A percentile compares a stretch with the other conserved stretches of the same genome.
These are phyloP conservation scores for Tichodroma muraria DNA, from an alignment of 2,113 vertebrate genomes.

Conservation along the genomic window DNA sequence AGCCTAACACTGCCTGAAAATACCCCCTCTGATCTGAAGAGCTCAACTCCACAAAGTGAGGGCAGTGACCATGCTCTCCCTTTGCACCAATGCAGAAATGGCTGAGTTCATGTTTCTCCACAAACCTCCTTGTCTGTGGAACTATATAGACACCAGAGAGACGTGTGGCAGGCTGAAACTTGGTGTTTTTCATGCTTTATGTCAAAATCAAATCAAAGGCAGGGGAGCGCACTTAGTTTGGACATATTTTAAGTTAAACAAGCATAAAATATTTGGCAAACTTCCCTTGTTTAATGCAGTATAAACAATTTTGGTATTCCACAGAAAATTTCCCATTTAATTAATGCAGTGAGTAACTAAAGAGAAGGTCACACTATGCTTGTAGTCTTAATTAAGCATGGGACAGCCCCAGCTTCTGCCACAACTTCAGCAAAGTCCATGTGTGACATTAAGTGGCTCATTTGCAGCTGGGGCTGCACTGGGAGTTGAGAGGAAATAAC, in stretches of 20 bases:
- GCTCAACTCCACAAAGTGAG: background rate
- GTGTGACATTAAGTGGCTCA: accelerated
- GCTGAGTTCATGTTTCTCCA: background rate
- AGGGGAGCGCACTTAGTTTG: background rate
- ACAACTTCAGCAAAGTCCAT: background rate
- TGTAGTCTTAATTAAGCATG: background rate
- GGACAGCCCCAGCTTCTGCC: background rate
- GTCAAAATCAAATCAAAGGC: background rate
- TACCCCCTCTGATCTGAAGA: background rate
- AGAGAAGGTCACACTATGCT: background rate
- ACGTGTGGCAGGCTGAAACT: background rate
- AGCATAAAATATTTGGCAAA: constrained; percentile 9
- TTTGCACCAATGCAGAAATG: background rate
- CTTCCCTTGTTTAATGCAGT: background rate
- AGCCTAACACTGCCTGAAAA: background rate
- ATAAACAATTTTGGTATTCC: background rate
- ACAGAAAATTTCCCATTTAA: background rate
- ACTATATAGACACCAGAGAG: background rate
- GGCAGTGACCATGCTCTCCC: background rate
- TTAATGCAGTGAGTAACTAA: background rate
- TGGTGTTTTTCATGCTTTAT: background rate
- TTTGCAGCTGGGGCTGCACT: background rate
- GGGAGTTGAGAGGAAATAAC: background rate
- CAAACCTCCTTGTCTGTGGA: background rate
- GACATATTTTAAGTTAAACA: constrained; percentile 19